Evolutionary conservation across 2,888 invertebrate genomes (phyloP), one percentile per base, ranked within the genome.

Genomic region (Agonum fuliginosum): DNA sequence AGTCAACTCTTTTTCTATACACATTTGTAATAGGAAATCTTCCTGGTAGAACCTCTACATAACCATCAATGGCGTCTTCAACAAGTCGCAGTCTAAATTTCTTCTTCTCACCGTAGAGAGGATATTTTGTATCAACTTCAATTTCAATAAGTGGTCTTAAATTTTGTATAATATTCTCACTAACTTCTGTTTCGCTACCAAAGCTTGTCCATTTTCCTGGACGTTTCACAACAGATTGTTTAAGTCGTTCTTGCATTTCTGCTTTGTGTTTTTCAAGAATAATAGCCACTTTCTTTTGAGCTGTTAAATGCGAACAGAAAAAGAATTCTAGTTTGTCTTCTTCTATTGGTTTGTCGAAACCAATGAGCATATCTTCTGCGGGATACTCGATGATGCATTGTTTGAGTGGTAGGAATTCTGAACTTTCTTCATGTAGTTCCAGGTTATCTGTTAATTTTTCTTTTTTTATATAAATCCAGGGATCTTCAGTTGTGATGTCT

Each of bases 401-500:
- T 58, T 85, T 86, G 3, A 89, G 79, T 5, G 87, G 84, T 5
- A 88, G 78, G 79, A 90, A 89, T 72, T 89, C 89, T 2, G 88
- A 88, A 78, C 86, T 86, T 78, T 88, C 90, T 14, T 89, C 89
- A 54, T 90, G 88, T 0, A 89, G 80, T 1, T 91, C 90, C 62
- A 94, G 88, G 71, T 89, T 88, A 81, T 94, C 92, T 69, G 90
- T 87, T 1, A 95, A 86, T 58, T 89, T 86, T 27, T 89, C 89
- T 84, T 91, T 94, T 20, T 86, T 87, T 0, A 94, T 87, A 78
- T 87, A 88, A 79, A 91, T 92, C 94, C 94, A 95, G 0, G 94
- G 94, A 82, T 90, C 91, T 83, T 94, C 94, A n/a, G 91, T 90
- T 0, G 91, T 93, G 0, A 95, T 89, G 83, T 94, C 89, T 34